Conservation (phyloP, 2,797 vertebrate genomes). For the Chaetodon trifasciatus region DNA sequence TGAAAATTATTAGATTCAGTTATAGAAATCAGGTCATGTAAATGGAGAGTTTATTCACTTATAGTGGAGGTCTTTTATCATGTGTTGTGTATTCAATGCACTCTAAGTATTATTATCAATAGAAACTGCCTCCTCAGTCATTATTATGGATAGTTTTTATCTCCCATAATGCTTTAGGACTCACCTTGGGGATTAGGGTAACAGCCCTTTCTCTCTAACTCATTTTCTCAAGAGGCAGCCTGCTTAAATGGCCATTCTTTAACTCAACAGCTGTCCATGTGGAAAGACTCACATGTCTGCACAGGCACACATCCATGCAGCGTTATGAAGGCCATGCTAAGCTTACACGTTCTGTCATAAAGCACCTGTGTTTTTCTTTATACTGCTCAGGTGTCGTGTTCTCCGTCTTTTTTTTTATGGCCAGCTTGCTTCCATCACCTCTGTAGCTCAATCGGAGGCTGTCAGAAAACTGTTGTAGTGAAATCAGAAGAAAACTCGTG, state of each 20-base stretch:
- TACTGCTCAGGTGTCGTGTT: background rate
- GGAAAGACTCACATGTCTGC: slow-evolving; percentile 19
- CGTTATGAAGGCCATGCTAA: background rate
- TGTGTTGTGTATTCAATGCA: background rate
- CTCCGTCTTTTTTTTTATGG: slow-evolving; percentile 15
- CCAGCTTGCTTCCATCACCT: slow-evolving; percentile 5
- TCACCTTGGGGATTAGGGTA: slow-evolving; percentile 15
- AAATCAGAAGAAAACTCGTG: background rate
- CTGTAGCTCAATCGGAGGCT: background rate
- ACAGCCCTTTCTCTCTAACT: slow-evolving; percentile 8
- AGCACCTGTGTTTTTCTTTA: background rate
- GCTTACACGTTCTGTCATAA: slow-evolving; percentile 10
- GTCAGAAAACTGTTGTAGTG: slow-evolving; percentile 12
- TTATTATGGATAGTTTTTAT: background rate
- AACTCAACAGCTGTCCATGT: slow-evolving; percentile 33
- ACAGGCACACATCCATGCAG: slow-evolving; percentile 10
- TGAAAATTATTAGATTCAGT: background rate
- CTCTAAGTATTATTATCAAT: background rate
- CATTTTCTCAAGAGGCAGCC: slow-evolving; percentile 15
- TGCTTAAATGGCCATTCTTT: slow-evolving; percentile 46
- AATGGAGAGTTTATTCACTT: background rate
- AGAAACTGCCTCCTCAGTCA: background rate
- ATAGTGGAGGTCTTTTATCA: background rate
- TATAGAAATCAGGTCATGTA: background rate
- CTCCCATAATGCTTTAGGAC: slow-evolving; percentile 30